These are phyloP conservation scores for Mus spretus DNA, from an alignment of 2,797 vertebrate species.

Conservation along the genomic window DNA sequence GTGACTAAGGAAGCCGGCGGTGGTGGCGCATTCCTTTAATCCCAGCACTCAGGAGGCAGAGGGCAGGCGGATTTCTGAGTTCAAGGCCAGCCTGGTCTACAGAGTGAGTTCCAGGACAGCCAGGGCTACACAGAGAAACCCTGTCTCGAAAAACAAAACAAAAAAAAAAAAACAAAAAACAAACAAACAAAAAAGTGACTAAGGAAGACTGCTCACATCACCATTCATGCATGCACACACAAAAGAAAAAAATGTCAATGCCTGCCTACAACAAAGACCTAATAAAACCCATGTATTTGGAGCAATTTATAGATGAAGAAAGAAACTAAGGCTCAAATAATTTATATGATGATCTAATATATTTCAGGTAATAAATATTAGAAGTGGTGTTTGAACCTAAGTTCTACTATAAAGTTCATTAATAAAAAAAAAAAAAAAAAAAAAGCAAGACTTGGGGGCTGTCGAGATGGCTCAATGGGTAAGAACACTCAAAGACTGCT, in stretches of 20 bases:
- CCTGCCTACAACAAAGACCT: too few relatives aligned
- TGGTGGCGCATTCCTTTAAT: too few relatives aligned
- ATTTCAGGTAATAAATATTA: not conserved
- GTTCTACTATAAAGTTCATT: conserved; percentile 7
- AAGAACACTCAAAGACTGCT: too few relatives aligned
- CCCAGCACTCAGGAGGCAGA: too few relatives aligned
- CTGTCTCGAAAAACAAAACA: too few relatives aligned
- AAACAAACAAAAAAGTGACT: too few relatives aligned
- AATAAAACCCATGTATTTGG: not conserved
- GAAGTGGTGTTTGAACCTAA: not conserved
- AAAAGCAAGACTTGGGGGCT: not conserved
- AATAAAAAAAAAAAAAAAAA: conserved; percentile 35
- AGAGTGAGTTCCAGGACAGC: too few relatives aligned
- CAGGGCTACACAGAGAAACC: too few relatives aligned
- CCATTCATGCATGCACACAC: fast-evolving
- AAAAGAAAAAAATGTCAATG: not conserved
- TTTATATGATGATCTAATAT: not conserved
- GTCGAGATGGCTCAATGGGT: too few relatives aligned
- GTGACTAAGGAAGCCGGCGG: not conserved
- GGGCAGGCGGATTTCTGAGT: too few relatives aligned
- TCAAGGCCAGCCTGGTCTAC: too few relatives aligned
- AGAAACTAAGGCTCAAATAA: conserved; percentile 42
- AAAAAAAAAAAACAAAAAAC: too few relatives aligned
- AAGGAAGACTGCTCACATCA: not conserved
- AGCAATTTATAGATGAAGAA: conserved; percentile 28